Percentiles rank a stretch among this genome's conserved stretches.
Evolutionary conservation across 1,140 invertebrate genomes (phyloP).

Genomic region (Branchinecta lynchi): DNA sequence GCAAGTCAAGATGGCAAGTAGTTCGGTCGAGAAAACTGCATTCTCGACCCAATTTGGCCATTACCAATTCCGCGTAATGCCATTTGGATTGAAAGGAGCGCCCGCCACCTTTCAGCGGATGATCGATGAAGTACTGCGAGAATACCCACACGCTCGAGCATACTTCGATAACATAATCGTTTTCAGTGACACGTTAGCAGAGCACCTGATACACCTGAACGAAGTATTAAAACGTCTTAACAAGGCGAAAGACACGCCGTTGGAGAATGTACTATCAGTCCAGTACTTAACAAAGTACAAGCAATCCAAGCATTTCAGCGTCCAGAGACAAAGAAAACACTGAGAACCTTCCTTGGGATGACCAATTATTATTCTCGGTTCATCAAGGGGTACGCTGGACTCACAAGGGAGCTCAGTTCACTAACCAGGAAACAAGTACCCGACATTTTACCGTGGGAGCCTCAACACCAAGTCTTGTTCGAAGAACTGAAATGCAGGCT

Average conservation of each 20-base stretch:
- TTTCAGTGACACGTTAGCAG: constrained; percentile 22
- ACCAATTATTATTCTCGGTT: constrained; percentile 7
- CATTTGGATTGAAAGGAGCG: constrained; percentile 33
- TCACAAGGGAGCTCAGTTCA: not conserved
- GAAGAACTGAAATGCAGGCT: too few relatives aligned
- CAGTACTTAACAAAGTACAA: constrained; percentile 1
- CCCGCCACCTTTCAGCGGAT: constrained; percentile 33
- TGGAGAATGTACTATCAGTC: not conserved
- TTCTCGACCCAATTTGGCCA: constrained; percentile 32
- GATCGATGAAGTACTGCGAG: constrained; percentile 29
- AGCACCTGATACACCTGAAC: constrained; percentile 24
- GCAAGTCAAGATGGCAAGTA: constrained; percentile 6
- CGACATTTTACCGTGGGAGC: constrained; percentile 8
- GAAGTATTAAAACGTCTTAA: constrained; percentile 24
- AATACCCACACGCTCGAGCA: constrained; percentile 22
- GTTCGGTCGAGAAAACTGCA: not conserved
- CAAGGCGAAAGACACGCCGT: constrained; percentile 25
- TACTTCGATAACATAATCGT: constrained; percentile 30
- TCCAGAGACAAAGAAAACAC: constrained; percentile 4
- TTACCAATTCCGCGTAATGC: constrained; percentile 34
- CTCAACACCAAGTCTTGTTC: too few relatives aligned
- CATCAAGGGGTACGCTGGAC: not conserved
- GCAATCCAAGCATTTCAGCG: constrained; percentile 8
- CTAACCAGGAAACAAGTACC: not conserved
- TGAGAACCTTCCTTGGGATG: constrained; percentile 9